phyloP scores from a whole-genome alignment of 2,797 vertebrate genomes.

The Danio choprae region DNA sequence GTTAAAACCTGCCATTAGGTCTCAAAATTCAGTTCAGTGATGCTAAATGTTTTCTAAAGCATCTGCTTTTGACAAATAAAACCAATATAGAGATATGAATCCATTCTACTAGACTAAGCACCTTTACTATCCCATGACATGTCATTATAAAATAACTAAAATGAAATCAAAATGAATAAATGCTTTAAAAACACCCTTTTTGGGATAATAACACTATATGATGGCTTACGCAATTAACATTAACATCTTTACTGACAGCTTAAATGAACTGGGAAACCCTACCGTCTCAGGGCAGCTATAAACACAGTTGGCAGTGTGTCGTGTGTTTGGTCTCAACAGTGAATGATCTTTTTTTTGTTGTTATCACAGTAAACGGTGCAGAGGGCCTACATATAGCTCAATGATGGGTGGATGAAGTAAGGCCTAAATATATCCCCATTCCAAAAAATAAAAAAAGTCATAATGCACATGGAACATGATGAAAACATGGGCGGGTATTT shows the following conservation, averaged over 20 bases:
- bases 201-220: not conserved
- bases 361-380: constrained; percentile 56
- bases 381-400: constrained; percentile 27
- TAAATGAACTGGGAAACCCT: constrained; percentile 1
- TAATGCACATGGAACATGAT: constrained; percentile 29
- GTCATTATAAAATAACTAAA: not conserved
- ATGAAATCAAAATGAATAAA: too few relatives aligned
- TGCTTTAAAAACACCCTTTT: not conserved
- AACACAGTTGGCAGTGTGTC: constrained; percentile 25
- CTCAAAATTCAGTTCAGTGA: not conserved
- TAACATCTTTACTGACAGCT: not conserved
- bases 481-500: constrained; percentile 59
- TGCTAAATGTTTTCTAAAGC: too few relatives aligned
- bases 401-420: constrained; percentile 43
- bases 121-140: too few relatives aligned
- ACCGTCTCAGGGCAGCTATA: constrained; percentile 13
- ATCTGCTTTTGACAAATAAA: too few relatives aligned
- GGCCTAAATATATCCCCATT: constrained; percentile 45
- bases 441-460: constrained; percentile 44
- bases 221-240: not conserved
- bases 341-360: constrained; percentile 51
- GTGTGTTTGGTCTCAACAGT: constrained; percentile 14
- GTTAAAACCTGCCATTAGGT: not conserved
- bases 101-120: too few relatives aligned
- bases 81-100: too few relatives aligned